Conservation (phyloP, 2,888 invertebrate genomes). For the Drosophila lutescens region DNA sequence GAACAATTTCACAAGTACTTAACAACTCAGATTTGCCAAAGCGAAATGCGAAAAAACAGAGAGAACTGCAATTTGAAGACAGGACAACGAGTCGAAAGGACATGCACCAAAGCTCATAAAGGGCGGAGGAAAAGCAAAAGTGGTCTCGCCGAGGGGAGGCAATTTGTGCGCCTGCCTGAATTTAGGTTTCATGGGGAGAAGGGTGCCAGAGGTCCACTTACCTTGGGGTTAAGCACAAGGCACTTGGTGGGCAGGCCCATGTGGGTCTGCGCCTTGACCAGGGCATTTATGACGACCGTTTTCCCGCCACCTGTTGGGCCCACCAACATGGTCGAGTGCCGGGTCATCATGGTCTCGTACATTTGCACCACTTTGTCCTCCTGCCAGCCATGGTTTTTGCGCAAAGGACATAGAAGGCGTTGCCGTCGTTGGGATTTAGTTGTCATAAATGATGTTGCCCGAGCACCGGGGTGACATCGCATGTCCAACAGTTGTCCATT, state of each 20-base stretch:
- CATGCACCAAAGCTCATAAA: constrained; percentile 32
- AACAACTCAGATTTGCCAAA: constrained; percentile 35
- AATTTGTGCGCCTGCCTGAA: constrained; percentile 38
- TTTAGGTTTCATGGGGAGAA: not conserved
- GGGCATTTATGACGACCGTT: constrained; percentile 91
- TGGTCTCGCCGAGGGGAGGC: constrained; percentile 22
- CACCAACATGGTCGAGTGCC: constrained; percentile 95
- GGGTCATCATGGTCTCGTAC: constrained; percentile 97
- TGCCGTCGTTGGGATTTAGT: constrained; percentile 68
- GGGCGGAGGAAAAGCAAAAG: constrained; percentile 23
- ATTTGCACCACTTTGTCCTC: constrained; percentile 95
- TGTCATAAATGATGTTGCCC: constrained; percentile 72
- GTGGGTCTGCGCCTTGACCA: constrained; percentile 91
- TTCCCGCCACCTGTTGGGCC: constrained; percentile 98
- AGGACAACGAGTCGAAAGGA: constrained; percentile 36
- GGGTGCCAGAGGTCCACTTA: constrained; percentile 60
- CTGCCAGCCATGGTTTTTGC: constrained; percentile 83
- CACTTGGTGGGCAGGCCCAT: constrained; percentile 92
- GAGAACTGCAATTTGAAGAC: constrained; percentile 38
- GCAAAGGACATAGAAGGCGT: constrained; percentile 45
- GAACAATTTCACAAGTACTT: constrained; percentile 59
- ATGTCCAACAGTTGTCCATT: constrained; percentile 72
- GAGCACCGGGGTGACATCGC: constrained; percentile 53
- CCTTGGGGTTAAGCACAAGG: constrained; percentile 93
- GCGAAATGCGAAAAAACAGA: constrained; percentile 43